Conservation (phyloP, 1,140 invertebrate species). For the Drosophila bocqueti region DNA sequence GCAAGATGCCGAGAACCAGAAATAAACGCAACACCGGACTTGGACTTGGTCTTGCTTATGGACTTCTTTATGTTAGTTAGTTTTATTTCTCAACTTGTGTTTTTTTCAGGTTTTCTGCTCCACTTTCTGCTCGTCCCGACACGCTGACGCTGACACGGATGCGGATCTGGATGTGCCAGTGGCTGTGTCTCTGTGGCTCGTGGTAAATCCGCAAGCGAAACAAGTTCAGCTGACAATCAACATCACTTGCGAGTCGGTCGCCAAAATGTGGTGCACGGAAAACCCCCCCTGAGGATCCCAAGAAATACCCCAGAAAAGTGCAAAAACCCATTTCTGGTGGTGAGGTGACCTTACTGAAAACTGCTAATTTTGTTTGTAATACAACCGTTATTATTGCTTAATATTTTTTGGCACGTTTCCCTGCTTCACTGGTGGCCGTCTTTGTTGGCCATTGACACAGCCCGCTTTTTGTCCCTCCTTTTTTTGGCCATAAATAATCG, state of each 20-base stretch:
- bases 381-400: constrained; percentile 51
- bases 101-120: constrained; percentile 67
- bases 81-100: constrained; percentile 29
- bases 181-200: constrained; percentile 34
- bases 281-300: constrained; percentile 19
- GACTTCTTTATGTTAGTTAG: constrained; percentile 18
- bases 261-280: constrained; percentile 49
- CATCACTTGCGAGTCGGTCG: constrained; percentile 49
- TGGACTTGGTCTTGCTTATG: constrained; percentile 2
- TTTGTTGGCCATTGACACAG: constrained; percentile 74
- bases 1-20: constrained; percentile 65
- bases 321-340: constrained; percentile 20
- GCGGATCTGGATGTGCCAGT: constrained; percentile 51
- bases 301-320: constrained; percentile 23
- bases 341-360: constrained; percentile 52
- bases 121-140: constrained; percentile 66
- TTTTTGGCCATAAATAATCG: constrained; percentile 70
- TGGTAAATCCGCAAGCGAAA: constrained; percentile 70
- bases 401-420: constrained; percentile 50
- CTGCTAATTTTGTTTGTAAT: constrained; percentile 28
- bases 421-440: constrained; percentile 54
- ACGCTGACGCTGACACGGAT: constrained; percentile 64
- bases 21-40: constrained; percentile 44
- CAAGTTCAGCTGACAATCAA: constrained; percentile 79
- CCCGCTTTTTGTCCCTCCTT: constrained; percentile 62